Percentiles rank a stretch among this genome's conserved stretches.
These are phyloP conservation scores for Leguminivora glycinivorella DNA, from an alignment of 1,140 invertebrate species.

Conservation along the genomic window DNA sequence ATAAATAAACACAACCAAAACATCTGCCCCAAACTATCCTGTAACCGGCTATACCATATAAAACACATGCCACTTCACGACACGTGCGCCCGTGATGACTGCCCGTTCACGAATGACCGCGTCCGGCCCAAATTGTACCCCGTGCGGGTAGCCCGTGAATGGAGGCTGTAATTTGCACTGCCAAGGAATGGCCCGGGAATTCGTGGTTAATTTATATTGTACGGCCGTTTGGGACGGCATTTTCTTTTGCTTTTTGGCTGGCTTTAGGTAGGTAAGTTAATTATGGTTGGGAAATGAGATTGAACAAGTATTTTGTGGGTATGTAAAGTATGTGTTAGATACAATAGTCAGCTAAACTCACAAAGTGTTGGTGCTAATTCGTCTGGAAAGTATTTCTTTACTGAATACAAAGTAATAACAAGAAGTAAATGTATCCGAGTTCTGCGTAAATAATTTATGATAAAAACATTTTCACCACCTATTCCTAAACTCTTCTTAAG, in stretches of 20 bases:
- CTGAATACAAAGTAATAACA: no score
- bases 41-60: conserved; percentile 44
- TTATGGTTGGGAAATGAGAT: neutral
- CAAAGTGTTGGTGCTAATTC: neutral
- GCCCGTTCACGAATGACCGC: conserved; percentile 46
- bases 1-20: conserved; percentile 8
- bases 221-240: conserved; percentile 14
- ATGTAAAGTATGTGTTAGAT: neutral
- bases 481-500: neutral
- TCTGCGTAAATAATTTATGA: no score
- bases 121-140: conserved; percentile 63
- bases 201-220: conserved; percentile 28
- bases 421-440: no score
- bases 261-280: conserved; percentile 3
- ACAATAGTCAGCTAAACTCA: neutral
- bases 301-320: neutral
- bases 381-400: no score
- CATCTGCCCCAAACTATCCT: conserved; percentile 37
- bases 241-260: conserved; percentile 20
- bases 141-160: conserved; percentile 47
- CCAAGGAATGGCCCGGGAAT: conserved; percentile 28
- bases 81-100: conserved; percentile 49
- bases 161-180: conserved; percentile 49
- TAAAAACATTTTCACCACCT: neutral
- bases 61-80: conserved; percentile 60